Percentiles rank a stretch among this genome's conserved stretches.
Conservation (phyloP, 2,888 invertebrate genomes). For the Acrobasis suavella region DNA sequence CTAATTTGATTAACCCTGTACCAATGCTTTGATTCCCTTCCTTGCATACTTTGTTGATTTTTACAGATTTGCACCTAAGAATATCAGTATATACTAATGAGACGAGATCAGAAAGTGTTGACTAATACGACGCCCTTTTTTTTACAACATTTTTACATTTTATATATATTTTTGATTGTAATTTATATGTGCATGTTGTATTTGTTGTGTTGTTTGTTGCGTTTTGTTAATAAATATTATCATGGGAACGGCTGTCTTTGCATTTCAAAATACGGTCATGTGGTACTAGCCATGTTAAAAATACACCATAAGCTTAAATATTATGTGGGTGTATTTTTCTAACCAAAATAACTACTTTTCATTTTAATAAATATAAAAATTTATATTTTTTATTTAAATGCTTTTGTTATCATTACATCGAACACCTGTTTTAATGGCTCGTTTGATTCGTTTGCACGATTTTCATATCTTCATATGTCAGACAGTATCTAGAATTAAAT, state of each 20-base stretch:
- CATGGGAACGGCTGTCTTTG: constrained; percentile 44
- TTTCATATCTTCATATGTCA: too few relatives aligned
- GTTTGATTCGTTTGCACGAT: too few relatives aligned
- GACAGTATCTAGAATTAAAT: too few relatives aligned
- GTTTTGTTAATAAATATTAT: constrained; percentile 35
- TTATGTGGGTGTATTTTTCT: too few relatives aligned
- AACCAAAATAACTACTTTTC: too few relatives aligned
- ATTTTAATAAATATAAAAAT: too few relatives aligned
- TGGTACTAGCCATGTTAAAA: neutral
- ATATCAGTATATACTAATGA: constrained; percentile 73
- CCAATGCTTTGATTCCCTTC: constrained; percentile 31
- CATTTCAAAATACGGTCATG: constrained; percentile 24
- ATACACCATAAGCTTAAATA: too few relatives aligned
- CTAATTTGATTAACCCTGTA: constrained; percentile 24
- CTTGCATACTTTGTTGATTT: constrained; percentile 34
- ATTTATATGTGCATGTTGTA: constrained; percentile 33
- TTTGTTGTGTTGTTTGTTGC: constrained; percentile 29
- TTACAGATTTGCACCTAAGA: constrained; percentile 80
- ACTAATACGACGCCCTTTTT: constrained; percentile 36
- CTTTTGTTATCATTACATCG: too few relatives aligned
- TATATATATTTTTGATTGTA: constrained; percentile 31
- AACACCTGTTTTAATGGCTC: too few relatives aligned
- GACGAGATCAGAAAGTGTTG: constrained; percentile 26
- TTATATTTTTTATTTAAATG: too few relatives aligned
- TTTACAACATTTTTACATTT: constrained; percentile 33